Percentiles rank a stretch among this genome's conserved stretches.
These are phyloP conservation scores for Gambusia holbrooki DNA, from an alignment of 2,113 vertebrate genomes.

Conservation along the genomic window DNA sequence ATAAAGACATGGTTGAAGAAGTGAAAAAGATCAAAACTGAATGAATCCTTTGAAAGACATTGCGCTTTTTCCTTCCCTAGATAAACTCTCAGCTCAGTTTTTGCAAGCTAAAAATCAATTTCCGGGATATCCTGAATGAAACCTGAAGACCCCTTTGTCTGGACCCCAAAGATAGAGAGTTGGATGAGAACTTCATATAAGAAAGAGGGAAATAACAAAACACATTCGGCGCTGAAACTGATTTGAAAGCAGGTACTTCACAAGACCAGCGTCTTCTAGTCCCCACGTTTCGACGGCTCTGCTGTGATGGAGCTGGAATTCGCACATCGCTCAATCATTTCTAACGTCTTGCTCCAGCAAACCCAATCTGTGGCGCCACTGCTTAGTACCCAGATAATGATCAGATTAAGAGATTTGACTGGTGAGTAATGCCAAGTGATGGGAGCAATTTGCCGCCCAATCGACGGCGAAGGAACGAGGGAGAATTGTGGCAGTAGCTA, in stretches of 20 bases:
- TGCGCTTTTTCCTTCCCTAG: conserved; percentile 18
- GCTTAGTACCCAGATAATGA: conserved; percentile 61
- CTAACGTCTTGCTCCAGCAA: conserved; percentile 63
- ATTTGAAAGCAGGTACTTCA: conserved; percentile 3
- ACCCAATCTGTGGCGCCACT: conserved; percentile 53
- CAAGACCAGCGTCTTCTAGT: not conserved
- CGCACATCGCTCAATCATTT: conserved; percentile 44
- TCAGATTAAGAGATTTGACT: conserved; percentile 73
- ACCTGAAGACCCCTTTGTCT: conserved; percentile 11
- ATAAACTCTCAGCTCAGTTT: conserved; percentile 23
- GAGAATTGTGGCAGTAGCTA: conserved; percentile 40
- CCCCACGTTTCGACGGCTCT: conserved; percentile 25
- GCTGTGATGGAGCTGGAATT: conserved; percentile 23
- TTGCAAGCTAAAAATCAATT: conserved; percentile 28
- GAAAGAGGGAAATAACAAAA: not conserved
- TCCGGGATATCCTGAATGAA: conserved; percentile 2
- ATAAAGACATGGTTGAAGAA: not conserved
- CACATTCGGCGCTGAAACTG: not conserved
- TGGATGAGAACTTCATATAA: not conserved
- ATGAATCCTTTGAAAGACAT: not conserved
- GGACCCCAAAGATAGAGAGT: conserved; percentile 21
- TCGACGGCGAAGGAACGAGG: conserved; percentile 32
- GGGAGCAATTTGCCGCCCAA: conserved; percentile 67
- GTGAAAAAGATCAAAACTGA: too few species aligned
- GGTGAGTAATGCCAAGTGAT: conserved; percentile 64